Evolutionary conservation across 37 sponge, comb jelly and placozoan species (phyloP).

Genomic region (Diacarnus erythraeanus): DNA sequence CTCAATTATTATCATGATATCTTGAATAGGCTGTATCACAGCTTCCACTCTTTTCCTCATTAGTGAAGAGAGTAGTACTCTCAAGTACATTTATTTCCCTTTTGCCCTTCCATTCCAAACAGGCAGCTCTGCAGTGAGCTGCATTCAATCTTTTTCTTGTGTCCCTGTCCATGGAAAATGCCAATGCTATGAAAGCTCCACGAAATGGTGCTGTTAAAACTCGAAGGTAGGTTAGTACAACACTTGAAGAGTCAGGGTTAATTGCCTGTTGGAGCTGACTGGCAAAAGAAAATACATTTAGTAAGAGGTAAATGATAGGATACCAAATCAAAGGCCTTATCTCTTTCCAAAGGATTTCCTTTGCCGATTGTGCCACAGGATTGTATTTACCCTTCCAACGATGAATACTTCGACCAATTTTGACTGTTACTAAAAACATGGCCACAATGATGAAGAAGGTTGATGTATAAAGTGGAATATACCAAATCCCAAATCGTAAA

Average conservation of each 20-base stretch:
- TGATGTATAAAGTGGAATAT: constrained; percentile 29
- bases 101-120: not conserved
- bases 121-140: not conserved
- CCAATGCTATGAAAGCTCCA: constrained; percentile 30
- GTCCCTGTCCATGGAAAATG: constrained; percentile 15
- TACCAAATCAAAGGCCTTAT: constrained; percentile 28
- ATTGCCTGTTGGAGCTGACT: constrained; percentile 1
- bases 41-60: too few species aligned
- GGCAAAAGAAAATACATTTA: constrained; percentile 25
- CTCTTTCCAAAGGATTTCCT: constrained; percentile 1
- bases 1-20: too few species aligned
- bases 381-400: constrained; percentile 2
- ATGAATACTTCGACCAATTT: not conserved
- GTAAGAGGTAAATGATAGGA: constrained; percentile 16
- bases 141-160: constrained; percentile 6
- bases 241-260: not conserved
- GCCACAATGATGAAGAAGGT: not conserved
- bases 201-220: constrained; percentile 27
- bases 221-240: constrained; percentile 3
- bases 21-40: too few species aligned
- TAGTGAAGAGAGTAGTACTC: not conserved
- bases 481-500: constrained; percentile 40
- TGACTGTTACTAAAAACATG: not conserved
- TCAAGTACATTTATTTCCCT: not conserved
- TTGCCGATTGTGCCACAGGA: not conserved